A percentile compares a stretch with the other conserved stretches of the same genome.
phyloP scores from a whole-genome alignment of 2,113 vertebrate species.

The Poeciliopsis turrubarensis region DNA sequence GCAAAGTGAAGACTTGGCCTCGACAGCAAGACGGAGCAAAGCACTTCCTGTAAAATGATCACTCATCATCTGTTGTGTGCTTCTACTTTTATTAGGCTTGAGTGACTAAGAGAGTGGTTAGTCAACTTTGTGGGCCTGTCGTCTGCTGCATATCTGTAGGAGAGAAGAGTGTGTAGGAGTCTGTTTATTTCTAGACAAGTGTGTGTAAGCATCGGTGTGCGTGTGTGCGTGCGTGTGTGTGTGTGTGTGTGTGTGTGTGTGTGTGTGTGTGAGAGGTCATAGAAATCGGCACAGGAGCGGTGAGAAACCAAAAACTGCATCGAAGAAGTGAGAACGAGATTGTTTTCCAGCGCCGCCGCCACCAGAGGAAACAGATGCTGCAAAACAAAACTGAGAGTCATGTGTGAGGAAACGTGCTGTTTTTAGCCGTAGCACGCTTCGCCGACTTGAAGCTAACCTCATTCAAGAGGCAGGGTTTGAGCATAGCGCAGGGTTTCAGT shows the following conservation, averaged over 20 bases:
- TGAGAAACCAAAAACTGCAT: conserved; percentile 54
- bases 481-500: not conserved
- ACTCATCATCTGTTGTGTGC: conserved; percentile 58
- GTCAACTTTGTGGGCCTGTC: conserved; percentile 4
- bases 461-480: not conserved
- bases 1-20: conserved; percentile 37
- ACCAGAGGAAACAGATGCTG: conserved; percentile 78
- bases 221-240: not conserved
- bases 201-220: conserved; percentile 13
- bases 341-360: conserved; percentile 34
- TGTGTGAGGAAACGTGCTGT: conserved; percentile 41
- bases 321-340: conserved; percentile 69
- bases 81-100: conserved; percentile 29
- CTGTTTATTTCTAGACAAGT: conserved; percentile 47
- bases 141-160: conserved; percentile 23
- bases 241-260: conserved; percentile 2
- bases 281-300: conserved; percentile 42
- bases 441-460: conserved; percentile 27
- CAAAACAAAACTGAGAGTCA: conserved; percentile 57
- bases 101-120: conserved; percentile 52
- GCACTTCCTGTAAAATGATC: conserved; percentile 55
- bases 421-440: conserved; percentile 42
- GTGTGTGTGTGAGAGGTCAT: conserved; percentile 36
- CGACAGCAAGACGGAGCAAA: conserved; percentile 14
- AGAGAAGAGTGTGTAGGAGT: conserved; percentile 21